Conservation (phyloP, 2,113 vertebrate genomes). For the Lathamus discolor region DNA sequence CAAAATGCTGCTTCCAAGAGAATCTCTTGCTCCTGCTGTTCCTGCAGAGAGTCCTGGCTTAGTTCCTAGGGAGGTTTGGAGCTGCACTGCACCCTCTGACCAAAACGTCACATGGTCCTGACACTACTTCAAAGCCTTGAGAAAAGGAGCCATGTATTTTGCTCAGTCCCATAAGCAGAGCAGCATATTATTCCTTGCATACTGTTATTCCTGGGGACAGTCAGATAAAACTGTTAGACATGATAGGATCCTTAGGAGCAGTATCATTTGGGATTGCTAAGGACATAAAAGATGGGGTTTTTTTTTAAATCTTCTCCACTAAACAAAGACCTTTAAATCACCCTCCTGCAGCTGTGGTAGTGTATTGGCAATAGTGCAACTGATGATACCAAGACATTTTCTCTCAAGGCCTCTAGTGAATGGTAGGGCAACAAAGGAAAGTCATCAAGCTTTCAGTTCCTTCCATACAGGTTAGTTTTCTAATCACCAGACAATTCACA, state of each 20-base stretch:
- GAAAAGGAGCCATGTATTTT: not conserved
- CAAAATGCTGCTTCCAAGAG: not conserved
- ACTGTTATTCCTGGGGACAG: not conserved
- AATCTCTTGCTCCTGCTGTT: not conserved
- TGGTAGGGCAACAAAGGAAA: not conserved
- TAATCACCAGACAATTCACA: not conserved
- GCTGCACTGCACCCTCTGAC: not conserved
- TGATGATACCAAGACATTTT: not conserved
- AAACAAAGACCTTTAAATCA: not conserved
- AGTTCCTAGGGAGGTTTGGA: not conserved
- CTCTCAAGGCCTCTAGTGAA: not conserved
- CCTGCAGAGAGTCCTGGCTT: not conserved
- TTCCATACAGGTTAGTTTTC: not conserved
- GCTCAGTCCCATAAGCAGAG: not conserved
- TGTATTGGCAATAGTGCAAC: not conserved
- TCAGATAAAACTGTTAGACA: not conserved
- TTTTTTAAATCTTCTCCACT: not conserved
- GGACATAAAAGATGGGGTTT: not conserved
- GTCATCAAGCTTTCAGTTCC: not conserved
- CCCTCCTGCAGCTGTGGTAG: not conserved
- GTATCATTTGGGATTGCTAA: not conserved
- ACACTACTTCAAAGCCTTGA: not conserved
- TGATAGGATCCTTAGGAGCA: not conserved
- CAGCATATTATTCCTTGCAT: not conserved
- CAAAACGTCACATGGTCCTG: not conserved